Conservation (phyloP, 2,113 vertebrate genomes). For the mouse (Mus musculus) region GRCm39 chr1:121834501-121835000, state of each 20-base stretch:
- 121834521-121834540: neutral
- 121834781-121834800: neutral
- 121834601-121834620: conserved; percentile 33
- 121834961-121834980: conserved; percentile 73
- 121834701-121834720: neutral
- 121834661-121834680: neutral
- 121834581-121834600: neutral
- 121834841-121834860: neutral
- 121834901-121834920: conserved; percentile 26
- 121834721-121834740: neutral
- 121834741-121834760: neutral
- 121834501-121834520: neutral
- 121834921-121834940: conserved; percentile 72
- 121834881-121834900: conserved; percentile 56
- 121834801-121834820: neutral
- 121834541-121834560: neutral
- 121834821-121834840: neutral
- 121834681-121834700: neutral
- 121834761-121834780: neutral
- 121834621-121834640: neutral
- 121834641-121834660: conserved; percentile 16
- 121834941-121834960: conserved; percentile 73
- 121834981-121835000: conserved; percentile 75
- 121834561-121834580: neutral
- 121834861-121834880: neutral